Percentiles rank a stretch among this genome's conserved stretches.
Evolutionary conservation across 30 jellyfish, hydroid and myxozoan species (phyloP).

Genomic region (Nemopilema nomurai): DNA sequence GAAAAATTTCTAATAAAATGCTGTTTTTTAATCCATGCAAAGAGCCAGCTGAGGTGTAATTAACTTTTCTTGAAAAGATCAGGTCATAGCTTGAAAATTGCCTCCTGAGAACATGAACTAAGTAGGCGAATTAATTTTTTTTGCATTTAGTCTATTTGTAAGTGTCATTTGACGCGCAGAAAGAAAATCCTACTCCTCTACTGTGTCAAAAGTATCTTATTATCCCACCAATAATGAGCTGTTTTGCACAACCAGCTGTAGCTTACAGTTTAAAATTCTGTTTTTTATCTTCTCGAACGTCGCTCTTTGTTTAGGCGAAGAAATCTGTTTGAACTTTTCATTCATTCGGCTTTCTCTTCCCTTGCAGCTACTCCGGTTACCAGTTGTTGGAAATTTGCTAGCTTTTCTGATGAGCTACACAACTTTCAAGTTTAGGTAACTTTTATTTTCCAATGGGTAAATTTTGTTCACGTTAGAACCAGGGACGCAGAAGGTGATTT

Average conservation of each 20-base stretch:
- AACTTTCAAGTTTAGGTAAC: conserved; percentile 37
- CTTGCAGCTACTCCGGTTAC: conserved; percentile 51
- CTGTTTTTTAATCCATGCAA: neutral
- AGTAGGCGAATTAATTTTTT: neutral
- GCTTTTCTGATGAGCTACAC: conserved; percentile 56
- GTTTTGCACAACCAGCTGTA: neutral
- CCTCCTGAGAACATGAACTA: neutral
- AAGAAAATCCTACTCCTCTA: neutral
- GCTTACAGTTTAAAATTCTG: neutral
- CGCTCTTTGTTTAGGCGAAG: too few relatives aligned
- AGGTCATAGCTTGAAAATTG: neutral
- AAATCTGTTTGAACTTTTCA: too few relatives aligned
- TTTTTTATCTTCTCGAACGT: neutral
- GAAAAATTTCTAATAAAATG: too few relatives aligned
- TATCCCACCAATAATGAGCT: neutral
- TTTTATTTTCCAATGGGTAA: neutral
- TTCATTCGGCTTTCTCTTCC: neutral
- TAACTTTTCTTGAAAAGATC: neutral
- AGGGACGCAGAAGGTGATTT: too few relatives aligned
- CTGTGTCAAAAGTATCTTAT: neutral
- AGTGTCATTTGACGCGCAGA: neutral
- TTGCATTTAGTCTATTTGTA: neutral
- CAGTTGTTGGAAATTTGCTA: conserved; percentile 45
- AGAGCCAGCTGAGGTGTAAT: neutral
- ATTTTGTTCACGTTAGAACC: neutral